Percentiles rank a stretch among this genome's conserved stretches.
Conservation (phyloP, 2,888 invertebrate genomes). For the Acheta domesticus region DNA sequence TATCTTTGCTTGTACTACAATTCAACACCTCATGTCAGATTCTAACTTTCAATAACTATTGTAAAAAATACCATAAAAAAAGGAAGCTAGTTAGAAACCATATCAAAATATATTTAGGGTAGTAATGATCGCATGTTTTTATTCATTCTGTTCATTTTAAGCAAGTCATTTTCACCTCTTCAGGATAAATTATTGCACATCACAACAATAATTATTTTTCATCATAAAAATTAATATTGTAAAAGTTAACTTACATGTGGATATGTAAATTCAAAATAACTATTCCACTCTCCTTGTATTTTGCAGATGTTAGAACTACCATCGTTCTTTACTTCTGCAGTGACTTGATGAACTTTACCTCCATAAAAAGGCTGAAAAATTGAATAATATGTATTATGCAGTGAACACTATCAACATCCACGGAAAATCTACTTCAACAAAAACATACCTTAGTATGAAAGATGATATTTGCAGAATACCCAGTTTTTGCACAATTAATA, state of each 20-base stretch:
- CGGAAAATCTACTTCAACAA: not conserved
- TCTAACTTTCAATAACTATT: too few relatives aligned
- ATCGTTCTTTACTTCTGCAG: conserved; percentile 49
- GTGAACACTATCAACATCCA: not conserved
- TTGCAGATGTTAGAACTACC: conserved; percentile 45
- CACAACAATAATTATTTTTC: too few relatives aligned
- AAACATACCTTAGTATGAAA: conserved; percentile 51
- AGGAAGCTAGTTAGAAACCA: too few relatives aligned
- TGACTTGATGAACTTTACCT: conserved; percentile 50
- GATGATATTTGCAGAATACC: conserved; percentile 46
- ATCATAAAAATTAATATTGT: not conserved
- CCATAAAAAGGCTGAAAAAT: conserved; percentile 51
- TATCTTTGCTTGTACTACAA: too few relatives aligned
- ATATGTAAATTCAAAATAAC: conserved; percentile 47
- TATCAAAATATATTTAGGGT: too few relatives aligned
- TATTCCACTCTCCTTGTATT: conserved; percentile 52
- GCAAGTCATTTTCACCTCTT: too few relatives aligned
- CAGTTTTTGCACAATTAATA: conserved; percentile 47
- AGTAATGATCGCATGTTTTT: too few relatives aligned
- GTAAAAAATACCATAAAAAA: too few relatives aligned
- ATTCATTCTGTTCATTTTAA: too few relatives aligned
- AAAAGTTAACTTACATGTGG: conserved; percentile 44
- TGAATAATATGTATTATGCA: not conserved
- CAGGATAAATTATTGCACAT: too few relatives aligned
- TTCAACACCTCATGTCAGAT: too few relatives aligned